phyloP scores from a whole-genome alignment of 2,888 invertebrate species.

The Chrysina gloriosa region DNA sequence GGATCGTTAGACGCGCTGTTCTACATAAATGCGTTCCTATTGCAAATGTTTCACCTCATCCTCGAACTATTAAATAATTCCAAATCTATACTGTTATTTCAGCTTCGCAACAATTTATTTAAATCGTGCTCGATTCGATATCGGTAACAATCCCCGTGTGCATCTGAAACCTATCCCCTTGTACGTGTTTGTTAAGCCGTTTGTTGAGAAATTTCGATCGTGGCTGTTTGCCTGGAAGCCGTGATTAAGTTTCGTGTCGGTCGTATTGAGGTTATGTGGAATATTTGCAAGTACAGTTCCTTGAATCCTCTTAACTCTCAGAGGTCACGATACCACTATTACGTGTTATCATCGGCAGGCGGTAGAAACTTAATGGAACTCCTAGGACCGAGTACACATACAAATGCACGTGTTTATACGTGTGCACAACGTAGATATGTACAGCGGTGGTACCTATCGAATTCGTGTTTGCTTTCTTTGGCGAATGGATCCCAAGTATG shows the following conservation, averaged over 20 bases:
- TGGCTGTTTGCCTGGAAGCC: conserved; percentile 38
- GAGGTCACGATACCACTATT: conserved; percentile 42
- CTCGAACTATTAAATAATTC: conserved; percentile 3
- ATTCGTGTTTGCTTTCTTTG: conserved; percentile 26
- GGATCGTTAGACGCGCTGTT: too few relatives aligned
- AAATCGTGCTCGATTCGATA: conserved; percentile 16
- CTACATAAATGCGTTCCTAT: background rate
- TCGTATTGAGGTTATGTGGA: conserved; percentile 42
- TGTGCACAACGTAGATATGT: conserved; percentile 10
- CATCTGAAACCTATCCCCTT: conserved; percentile 27
- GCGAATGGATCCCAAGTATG: conserved; percentile 7
- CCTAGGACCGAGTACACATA: conserved; percentile 20
- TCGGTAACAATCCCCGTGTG: conserved; percentile 27
- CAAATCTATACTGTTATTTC: conserved; percentile 12
- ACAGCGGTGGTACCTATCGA: conserved; percentile 7
- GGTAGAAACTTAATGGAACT: conserved; percentile 37
- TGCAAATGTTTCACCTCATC: background rate
- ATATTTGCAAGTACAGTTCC: conserved; percentile 42
- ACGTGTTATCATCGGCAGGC: conserved; percentile 39
- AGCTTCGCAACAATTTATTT: conserved; percentile 1
- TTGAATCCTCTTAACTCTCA: conserved; percentile 38
- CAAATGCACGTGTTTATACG: conserved; percentile 8
- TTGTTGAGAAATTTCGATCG: conserved; percentile 39
- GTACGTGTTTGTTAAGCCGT: conserved; percentile 27
- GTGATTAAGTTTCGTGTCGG: conserved; percentile 41